phyloP scores from a whole-genome alignment of 1,140 invertebrate species.

The Lasaia peninsularis region DNA sequence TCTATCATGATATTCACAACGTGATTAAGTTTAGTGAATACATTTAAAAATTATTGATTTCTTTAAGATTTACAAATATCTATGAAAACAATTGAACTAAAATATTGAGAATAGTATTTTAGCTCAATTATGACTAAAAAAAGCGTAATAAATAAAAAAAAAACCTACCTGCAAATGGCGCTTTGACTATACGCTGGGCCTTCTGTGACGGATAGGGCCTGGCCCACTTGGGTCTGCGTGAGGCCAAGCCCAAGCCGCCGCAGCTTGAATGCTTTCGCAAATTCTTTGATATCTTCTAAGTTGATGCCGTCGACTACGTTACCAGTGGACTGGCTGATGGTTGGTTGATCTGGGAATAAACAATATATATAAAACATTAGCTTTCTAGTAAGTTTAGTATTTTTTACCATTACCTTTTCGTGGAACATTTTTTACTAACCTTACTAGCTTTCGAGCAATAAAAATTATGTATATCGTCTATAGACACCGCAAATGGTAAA shows the following conservation, averaged over 20 bases:
- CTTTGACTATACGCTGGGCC: constrained; percentile 98
- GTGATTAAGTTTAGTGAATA: too few species aligned
- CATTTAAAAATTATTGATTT: neutral
- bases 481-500: too few species aligned
- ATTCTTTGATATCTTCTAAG: constrained; percentile 98
- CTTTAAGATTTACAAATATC: neutral
- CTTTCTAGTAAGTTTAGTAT: too few species aligned
- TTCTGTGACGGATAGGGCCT: constrained; percentile 96
- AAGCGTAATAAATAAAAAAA: neutral
- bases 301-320: constrained; percentile 98
- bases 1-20: too few species aligned
- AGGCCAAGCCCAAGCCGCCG: constrained; percentile 93
- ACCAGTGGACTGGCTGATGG: constrained; percentile 94
- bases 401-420: too few species aligned
- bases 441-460: too few species aligned
- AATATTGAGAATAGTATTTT: neutral
- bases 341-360: constrained; percentile 86
- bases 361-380: neutral
- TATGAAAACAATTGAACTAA: neutral
- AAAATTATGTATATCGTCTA: too few species aligned
- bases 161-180: constrained; percentile 95
- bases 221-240: constrained; percentile 97
- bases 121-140: neutral
- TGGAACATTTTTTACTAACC: too few species aligned
- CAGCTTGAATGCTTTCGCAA: constrained; percentile 97